Evolutionary conservation across 2,797 vertebrate genomes (phyloP).

Genomic region (Hoplostethus atlanticus): DNA sequence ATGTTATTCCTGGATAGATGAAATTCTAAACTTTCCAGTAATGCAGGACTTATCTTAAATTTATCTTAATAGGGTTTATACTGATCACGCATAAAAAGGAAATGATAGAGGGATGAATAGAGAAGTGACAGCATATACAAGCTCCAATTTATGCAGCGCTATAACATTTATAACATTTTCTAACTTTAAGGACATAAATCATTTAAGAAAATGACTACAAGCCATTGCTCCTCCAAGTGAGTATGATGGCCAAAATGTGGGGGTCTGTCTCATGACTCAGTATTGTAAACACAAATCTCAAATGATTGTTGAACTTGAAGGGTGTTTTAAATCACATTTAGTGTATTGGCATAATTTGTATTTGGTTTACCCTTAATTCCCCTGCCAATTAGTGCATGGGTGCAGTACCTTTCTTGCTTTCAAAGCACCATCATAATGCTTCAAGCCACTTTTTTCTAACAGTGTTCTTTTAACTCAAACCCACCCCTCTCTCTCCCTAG

Average conservation of each 20-base stretch:
- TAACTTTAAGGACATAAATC: background rate
- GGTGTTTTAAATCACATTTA: slow-evolving; percentile 11
- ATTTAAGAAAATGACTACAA: background rate
- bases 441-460: slow-evolving; percentile 3
- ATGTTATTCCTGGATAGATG: background rate
- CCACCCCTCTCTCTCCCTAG: background rate
- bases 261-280: background rate
- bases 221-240: background rate
- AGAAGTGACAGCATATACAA: background rate
- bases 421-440: slow-evolving; percentile 5
- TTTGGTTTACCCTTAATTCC: background rate
- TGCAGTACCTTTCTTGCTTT: background rate
- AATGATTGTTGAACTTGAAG: background rate
- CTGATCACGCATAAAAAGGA: background rate
- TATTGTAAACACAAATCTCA: background rate
- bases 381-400: background rate
- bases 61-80: background rate
- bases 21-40: background rate
- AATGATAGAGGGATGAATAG: background rate
- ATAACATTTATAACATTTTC: background rate
- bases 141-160: too few species aligned
- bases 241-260: background rate
- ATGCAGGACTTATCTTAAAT: background rate
- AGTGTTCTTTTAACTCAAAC: background rate
- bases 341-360: background rate